A percentile compares a stretch with the other conserved stretches of the same genome.
Conservation (phyloP, 2,888 invertebrate species). For the Leptopterna dolabrata region DNA sequence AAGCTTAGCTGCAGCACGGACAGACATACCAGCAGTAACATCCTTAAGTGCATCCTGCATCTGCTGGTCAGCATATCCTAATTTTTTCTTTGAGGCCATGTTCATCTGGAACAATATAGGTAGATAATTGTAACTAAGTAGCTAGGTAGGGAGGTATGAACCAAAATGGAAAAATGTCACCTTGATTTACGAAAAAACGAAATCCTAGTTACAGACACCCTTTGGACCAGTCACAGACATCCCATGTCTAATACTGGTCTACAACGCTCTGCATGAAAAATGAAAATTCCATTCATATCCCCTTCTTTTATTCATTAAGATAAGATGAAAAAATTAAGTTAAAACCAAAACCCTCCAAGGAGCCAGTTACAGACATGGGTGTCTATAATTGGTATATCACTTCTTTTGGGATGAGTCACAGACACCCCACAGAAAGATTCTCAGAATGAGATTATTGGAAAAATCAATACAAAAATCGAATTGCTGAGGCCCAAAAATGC, state of each 20-base stretch:
- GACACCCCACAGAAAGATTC: background rate
- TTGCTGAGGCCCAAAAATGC: background rate
- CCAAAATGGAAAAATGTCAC: background rate
- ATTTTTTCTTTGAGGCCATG: background rate
- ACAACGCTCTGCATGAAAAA: background rate
- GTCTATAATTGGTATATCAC: background rate
- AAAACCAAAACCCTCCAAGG: background rate
- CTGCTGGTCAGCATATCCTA: background rate
- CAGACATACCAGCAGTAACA: slow-evolving; percentile 21
- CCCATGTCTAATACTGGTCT: background rate
- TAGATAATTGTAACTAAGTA: background rate
- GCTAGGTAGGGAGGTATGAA: background rate
- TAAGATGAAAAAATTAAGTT: background rate
- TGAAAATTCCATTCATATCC: background rate
- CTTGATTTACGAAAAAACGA: background rate
- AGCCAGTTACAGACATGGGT: background rate
- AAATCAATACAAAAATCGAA: background rate
- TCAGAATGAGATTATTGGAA: background rate
- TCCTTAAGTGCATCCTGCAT: slow-evolving; percentile 9
- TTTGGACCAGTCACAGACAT: background rate
- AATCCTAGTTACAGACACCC: background rate
- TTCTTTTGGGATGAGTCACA: slow-evolving; percentile 4
- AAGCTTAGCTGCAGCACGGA: background rate
- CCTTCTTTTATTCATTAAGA: background rate
- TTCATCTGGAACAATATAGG: background rate